Evolutionary conservation across 2,888 invertebrate species (phyloP).

Genomic region (Tipula lateralis): DNA sequence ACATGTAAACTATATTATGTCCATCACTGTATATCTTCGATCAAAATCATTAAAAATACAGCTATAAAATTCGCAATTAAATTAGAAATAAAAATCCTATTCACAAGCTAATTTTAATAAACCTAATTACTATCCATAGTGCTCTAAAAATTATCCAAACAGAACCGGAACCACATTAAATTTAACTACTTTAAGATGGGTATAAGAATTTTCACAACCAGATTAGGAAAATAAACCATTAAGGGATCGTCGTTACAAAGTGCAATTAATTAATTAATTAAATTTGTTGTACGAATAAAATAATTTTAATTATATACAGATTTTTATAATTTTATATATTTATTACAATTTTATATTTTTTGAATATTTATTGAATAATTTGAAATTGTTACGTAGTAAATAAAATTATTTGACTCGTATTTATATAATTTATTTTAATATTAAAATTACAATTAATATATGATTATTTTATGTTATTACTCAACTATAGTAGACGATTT

Average conservation of each 20-base stretch:
- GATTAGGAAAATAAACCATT: background rate
- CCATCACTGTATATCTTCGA: too few species aligned
- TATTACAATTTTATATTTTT: background rate
- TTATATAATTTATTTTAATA: background rate
- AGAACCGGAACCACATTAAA: background rate
- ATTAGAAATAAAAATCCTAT: background rate
- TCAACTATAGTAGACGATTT: too few species aligned
- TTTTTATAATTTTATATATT: background rate
- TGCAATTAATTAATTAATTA: background rate
- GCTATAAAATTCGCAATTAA: background rate
- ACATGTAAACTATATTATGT: too few species aligned
- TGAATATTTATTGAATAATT: background rate
- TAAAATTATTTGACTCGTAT: background rate
- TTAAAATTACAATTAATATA: too few species aligned
- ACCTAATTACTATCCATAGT: background rate
- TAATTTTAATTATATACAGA: background rate
- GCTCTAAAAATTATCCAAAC: background rate
- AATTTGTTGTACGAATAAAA: background rate
- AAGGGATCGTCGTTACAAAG: background rate
- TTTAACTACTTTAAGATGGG: background rate
- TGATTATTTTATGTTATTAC: too few species aligned
- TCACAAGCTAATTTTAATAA: background rate
- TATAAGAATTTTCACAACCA: background rate
- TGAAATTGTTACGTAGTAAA: too few species aligned
- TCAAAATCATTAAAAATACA: too few species aligned